These are phyloP conservation scores for Subacronicta megacephala DNA, from an alignment of 2,888 invertebrate genomes.

Conservation along the genomic window DNA sequence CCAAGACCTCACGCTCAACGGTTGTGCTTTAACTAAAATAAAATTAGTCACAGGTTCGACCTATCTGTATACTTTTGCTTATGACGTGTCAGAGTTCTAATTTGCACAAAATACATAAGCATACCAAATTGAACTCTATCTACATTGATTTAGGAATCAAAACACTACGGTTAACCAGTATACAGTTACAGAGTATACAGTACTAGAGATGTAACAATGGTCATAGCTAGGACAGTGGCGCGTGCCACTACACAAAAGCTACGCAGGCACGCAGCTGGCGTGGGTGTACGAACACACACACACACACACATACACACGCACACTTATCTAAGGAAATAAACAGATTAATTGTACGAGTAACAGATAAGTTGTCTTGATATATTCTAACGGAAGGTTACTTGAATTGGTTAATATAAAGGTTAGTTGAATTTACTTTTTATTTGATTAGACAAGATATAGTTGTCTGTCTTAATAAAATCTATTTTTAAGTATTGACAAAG, in stretches of 20 bases:
- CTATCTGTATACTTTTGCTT: conserved; percentile 10
- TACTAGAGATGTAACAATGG: conserved; percentile 60
- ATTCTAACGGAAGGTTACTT: too few relatives aligned
- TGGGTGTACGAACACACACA: conserved; percentile 71
- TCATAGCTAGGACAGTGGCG: conserved; percentile 71
- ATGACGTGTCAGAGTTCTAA: background rate
- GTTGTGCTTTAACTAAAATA: too few relatives aligned
- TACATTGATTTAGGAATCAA: conserved; percentile 12
- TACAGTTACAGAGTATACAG: too few relatives aligned
- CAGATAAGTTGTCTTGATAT: conserved; percentile 14
- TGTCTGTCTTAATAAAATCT: too few relatives aligned
- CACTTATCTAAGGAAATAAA: conserved; percentile 32
- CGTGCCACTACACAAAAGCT: conserved; percentile 82
- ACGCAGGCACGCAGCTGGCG: conserved; percentile 83
- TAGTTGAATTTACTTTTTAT: too few relatives aligned
- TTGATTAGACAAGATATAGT: too few relatives aligned
- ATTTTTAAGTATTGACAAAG: too few relatives aligned
- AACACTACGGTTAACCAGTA: conserved; percentile 4
- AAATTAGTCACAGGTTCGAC: too few relatives aligned
- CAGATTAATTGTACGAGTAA: conserved; percentile 35
- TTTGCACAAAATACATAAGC: background rate
- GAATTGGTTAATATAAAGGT: too few relatives aligned
- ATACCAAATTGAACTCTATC: conserved; percentile 22
- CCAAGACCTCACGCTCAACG: too few relatives aligned
- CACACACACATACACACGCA: conserved; percentile 31